Evolutionary conservation across 1,140 invertebrate genomes (phyloP), one percentile per base, ranked within the genome.

Genomic region (Muscidifurax raptorellus): DNA sequence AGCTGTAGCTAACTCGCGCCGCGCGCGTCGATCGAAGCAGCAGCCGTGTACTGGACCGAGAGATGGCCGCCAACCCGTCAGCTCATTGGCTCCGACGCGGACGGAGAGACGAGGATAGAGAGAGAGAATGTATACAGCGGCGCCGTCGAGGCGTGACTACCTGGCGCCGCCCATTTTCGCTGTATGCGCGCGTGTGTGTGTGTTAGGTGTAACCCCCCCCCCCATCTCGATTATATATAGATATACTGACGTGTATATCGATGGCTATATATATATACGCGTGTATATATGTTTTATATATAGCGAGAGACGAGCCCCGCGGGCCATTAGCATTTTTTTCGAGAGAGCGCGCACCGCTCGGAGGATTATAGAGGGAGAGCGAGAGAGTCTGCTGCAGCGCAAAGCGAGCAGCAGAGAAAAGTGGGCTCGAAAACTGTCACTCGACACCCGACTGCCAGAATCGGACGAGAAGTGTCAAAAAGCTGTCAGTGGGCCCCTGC

Each of bases 301-400:
- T 1, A 59, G 52, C 22, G 44, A 9, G 66, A 67, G 66, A 28
- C 67, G 67, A 71, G 44, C 44, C 18, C n/a, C 67, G 40, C 80
- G 76, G 59, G 25, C 80, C 80, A 81, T 81, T 81, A 81, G 80
- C 80, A 78, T 83, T 83, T 83, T 80, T 69, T 30, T 44, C 40
- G 80, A 52, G 67, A 44, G 69, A 81, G 7, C 25, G 25, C 67
- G 12, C n/a, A 40, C 67, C 32, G n/a, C 32, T n/a, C 80, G 9
- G 40, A 81, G 80, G 71, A 82, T 82, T 74, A 75, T 12, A 59
- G 47, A 12, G 27, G 13, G 27, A 36, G 36, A 28, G 72, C 22
- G 22, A 18, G 59, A 77, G 40, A 59, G 27, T 27, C 75, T 52
- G 71, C 72, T 30, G 32, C 9, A 2, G 22, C 15, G 12, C n/a